Evolutionary conservation across 2,113 vertebrate species (phyloP).

Genomic region (Riparia riparia): DNA sequence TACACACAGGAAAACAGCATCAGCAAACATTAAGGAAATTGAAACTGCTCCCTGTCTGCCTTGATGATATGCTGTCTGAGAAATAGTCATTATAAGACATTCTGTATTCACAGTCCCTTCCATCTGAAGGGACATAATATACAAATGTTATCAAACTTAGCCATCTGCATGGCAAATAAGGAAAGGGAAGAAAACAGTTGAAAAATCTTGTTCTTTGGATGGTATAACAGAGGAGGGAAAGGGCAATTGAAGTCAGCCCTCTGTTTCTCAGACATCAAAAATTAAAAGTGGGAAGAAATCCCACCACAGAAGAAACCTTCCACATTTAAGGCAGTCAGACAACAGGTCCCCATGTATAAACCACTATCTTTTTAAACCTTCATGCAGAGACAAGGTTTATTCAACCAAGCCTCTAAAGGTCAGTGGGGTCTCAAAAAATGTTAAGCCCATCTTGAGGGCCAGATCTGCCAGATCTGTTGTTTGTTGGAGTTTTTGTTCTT

Average conservation of each 20-base stretch:
- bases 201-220: not conserved
- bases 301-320: not conserved
- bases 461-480: not conserved
- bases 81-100: not conserved
- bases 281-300: not conserved
- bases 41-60: not conserved
- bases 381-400: not conserved
- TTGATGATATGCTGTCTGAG: not conserved
- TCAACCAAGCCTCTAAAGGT: not conserved
- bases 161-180: not conserved
- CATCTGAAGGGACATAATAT: not conserved
- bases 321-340: not conserved
- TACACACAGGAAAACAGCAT: conserved; percentile 11
- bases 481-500: not conserved
- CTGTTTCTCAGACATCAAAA: not conserved
- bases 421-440: not conserved
- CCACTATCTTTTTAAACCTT: not conserved
- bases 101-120: not conserved
- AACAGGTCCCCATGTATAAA: not conserved
- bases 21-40: conserved; percentile 28
- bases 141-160: not conserved
- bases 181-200: not conserved
- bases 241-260: not conserved
- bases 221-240: fast-evolving
- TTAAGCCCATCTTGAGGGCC: not conserved